phyloP scores from a whole-genome alignment of 2,113 vertebrate genomes.

The Marmota monax region DNA sequence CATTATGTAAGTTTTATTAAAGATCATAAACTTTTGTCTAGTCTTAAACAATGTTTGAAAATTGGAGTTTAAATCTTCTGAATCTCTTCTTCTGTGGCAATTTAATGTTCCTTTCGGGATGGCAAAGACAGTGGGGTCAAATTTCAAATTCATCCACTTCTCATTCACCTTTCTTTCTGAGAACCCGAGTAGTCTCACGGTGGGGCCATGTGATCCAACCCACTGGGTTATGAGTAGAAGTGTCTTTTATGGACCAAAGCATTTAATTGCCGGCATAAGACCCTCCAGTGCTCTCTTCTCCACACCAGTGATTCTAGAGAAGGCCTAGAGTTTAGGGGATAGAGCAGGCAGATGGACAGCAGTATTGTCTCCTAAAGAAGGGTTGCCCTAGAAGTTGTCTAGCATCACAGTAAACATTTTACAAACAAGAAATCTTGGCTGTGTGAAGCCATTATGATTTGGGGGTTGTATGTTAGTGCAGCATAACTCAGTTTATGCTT shows the following conservation, averaged over 20 bases:
- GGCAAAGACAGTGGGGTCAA: neutral
- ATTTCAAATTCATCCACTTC: neutral
- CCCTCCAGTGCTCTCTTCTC: neutral
- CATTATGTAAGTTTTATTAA: neutral
- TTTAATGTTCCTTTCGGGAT: neutral
- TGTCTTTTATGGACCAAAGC: neutral
- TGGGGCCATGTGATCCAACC: neutral
- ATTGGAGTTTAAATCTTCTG: neutral
- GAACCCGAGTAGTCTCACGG: neutral
- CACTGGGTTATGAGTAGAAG: neutral
- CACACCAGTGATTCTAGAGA: neutral
- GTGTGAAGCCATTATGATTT: neutral
- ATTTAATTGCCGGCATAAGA: neutral
- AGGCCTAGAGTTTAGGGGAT: neutral
- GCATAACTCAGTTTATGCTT: neutral
- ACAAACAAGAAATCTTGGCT: neutral
- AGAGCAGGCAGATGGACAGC: neutral
- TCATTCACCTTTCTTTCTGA: neutral
- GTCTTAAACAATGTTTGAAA: conserved; percentile 33
- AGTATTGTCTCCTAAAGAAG: neutral
- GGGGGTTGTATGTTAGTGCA: neutral
- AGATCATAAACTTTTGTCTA: neutral
- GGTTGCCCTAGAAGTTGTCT: neutral
- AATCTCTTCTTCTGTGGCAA: neutral
- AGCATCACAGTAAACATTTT: neutral